A percentile compares a stretch with the other conserved stretches of the same genome.
These are phyloP conservation scores for Dicyrtomina minuta DNA, from an alignment of 2,888 invertebrate genomes.

Conservation along the genomic window DNA sequence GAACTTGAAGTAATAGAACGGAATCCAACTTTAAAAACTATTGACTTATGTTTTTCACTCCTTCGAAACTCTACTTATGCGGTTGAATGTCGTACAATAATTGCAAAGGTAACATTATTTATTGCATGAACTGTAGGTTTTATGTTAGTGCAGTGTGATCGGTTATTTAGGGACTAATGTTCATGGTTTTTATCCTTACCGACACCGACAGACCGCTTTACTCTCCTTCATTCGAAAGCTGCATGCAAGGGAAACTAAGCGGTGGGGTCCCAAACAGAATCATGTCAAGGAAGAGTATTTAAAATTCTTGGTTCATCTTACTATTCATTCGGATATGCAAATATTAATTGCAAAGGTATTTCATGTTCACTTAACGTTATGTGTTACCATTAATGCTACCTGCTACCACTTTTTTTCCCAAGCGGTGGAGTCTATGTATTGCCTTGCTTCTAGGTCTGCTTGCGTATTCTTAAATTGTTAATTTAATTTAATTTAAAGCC, in stretches of 20 bases:
- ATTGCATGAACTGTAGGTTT: no score
- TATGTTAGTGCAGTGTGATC: no score
- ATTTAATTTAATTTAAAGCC: no score
- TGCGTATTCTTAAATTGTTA: background rate
- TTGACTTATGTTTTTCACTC: conserved; percentile 43
- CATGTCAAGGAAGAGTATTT: conserved; percentile 43
- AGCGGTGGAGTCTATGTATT: no score
- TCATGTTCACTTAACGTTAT: background rate
- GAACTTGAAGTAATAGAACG: conserved; percentile 41
- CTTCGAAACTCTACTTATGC: conserved; percentile 43
- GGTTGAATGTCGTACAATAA: conserved; percentile 43
- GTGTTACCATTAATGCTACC: background rate
- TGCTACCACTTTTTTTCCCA: no score
- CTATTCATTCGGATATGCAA: conserved; percentile 47
- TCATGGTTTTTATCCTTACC: no score
- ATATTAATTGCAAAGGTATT: conserved; percentile 46
- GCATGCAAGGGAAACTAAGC: conserved; percentile 44
- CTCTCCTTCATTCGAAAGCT: conserved; percentile 42
- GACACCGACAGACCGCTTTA: conserved; percentile 33
- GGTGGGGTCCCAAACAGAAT: conserved; percentile 47
- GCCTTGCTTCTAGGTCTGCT: background rate
- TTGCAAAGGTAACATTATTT: conserved; percentile 45
- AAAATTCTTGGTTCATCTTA: conserved; percentile 44
- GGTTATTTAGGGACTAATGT: background rate
- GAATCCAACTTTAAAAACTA: conserved; percentile 43